These are phyloP conservation scores for Stomatorhinus walkeri DNA, from an alignment of 2,797 vertebrate species.

Conservation along the genomic window DNA sequence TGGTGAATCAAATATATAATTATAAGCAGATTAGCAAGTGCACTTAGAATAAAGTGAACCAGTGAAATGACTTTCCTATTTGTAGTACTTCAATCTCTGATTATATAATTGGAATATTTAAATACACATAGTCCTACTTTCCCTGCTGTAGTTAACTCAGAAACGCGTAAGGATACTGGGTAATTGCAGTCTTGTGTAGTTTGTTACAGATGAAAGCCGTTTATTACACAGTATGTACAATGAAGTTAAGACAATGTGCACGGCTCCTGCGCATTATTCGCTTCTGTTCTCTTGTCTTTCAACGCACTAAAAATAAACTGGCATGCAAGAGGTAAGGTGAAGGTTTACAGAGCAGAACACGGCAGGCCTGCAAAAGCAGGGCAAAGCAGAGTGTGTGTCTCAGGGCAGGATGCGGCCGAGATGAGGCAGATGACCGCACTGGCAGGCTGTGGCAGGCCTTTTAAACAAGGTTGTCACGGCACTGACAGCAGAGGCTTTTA, in stretches of 20 bases:
- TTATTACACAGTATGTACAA: slow-evolving; percentile 1
- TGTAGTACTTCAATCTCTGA: slow-evolving; percentile 7
- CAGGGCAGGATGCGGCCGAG: neutral
- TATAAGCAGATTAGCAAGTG: neutral
- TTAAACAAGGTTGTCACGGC: neutral
- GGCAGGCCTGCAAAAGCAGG: neutral
- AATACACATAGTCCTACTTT: neutral
- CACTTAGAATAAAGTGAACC: slow-evolving; percentile 5
- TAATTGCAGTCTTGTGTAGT: slow-evolving; percentile 15
- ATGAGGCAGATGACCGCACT: neutral
- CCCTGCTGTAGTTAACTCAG: neutral
- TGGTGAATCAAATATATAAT: neutral
- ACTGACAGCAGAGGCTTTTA: neutral
- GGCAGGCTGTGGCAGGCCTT: neutral
- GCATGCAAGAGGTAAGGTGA: neutral
- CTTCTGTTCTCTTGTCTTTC: slow-evolving; percentile 7
- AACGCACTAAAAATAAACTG: slow-evolving; percentile 16
- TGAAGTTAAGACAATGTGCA: slow-evolving; percentile 12
- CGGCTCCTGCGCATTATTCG: neutral
- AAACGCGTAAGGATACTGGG: neutral
- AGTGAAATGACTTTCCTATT: neutral
- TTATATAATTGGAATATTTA: slow-evolving; percentile 6
- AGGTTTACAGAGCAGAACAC: neutral
- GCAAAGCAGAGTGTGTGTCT: neutral
- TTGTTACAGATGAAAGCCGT: slow-evolving; percentile 11